These are phyloP conservation scores for Drosophila aldrichi DNA, from an alignment of 2,888 invertebrate species.

Conservation along the genomic window DNA sequence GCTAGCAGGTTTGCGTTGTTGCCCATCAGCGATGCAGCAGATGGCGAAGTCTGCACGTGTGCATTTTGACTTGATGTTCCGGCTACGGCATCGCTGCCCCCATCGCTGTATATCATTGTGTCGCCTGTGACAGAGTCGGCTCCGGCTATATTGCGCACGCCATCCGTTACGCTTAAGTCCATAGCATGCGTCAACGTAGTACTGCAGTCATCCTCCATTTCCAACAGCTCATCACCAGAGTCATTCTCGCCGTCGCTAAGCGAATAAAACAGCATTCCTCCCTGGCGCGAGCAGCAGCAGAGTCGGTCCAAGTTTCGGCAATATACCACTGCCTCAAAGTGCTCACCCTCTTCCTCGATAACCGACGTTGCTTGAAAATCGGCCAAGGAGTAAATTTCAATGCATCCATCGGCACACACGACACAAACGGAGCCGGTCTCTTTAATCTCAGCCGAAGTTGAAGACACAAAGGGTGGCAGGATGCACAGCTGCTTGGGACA, in stretches of 20 bases:
- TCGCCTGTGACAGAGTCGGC: conserved; percentile 22
- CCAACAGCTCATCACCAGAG: conserved; percentile 89
- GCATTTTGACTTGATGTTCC: conserved; percentile 35
- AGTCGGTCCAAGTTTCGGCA: conserved; percentile 95
- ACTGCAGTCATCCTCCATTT: conserved; percentile 88
- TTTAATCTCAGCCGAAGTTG: conserved; percentile 45
- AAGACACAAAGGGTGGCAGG: conserved; percentile 86
- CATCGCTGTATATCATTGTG: conserved; percentile 51
- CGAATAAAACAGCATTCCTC: conserved; percentile 93
- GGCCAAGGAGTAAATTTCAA: conserved; percentile 90
- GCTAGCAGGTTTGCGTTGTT: conserved; percentile 86
- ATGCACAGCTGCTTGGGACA: conserved; percentile 90
- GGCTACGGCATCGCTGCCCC: conserved; percentile 38
- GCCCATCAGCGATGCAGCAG: conserved; percentile 56
- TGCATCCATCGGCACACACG: conserved; percentile 91
- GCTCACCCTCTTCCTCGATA: conserved; percentile 89
- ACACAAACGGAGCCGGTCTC: conserved; percentile 89
- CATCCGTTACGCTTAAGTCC: conserved; percentile 80
- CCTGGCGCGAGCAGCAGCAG: conserved; percentile 92
- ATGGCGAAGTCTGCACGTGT: conserved; percentile 75
- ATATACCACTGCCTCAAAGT: conserved; percentile 93
- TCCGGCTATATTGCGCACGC: conserved; percentile 42
- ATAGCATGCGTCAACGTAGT: conserved; percentile 66
- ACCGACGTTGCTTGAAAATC: conserved; percentile 89
- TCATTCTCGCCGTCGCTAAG: conserved; percentile 91